Evolutionary conservation across 2,888 invertebrate species (phyloP).

Genomic region (Bellardia bayeri): DNA sequence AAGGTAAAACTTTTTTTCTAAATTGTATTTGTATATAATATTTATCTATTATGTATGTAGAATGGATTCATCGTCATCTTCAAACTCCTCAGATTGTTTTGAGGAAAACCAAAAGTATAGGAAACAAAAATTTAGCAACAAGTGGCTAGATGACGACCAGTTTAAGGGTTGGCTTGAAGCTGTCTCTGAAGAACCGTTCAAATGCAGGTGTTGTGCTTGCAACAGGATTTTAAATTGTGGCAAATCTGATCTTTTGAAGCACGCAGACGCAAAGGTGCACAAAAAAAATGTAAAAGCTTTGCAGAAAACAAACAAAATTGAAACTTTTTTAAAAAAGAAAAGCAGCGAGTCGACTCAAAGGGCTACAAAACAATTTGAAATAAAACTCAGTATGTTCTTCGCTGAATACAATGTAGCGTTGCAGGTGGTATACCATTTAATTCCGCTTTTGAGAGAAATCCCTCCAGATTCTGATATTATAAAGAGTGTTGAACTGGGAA

Average conservation of each 20-base stretch:
- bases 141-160: neutral
- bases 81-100: neutral
- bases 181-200: constrained; percentile 8
- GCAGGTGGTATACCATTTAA: no score
- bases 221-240: constrained; percentile 19
- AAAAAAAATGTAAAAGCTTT: constrained; percentile 16
- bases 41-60: neutral
- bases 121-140: constrained; percentile 11
- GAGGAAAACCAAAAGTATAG: neutral
- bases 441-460: neutral
- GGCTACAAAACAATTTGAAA: constrained; percentile 18
- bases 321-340: constrained; percentile 21
- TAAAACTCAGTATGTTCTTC: neutral
- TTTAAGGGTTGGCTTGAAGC: neutral
- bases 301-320: constrained; percentile 13
- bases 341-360: constrained; percentile 16
- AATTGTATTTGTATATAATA: neutral
- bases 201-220: constrained; percentile 12
- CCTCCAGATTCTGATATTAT: constrained; percentile 6
- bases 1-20: no score
- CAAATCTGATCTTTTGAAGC: constrained; percentile 5
- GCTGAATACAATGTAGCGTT: no score
- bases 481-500: constrained; percentile 4
- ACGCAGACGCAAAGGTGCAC: neutral
- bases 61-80: neutral